Conservation (phyloP, 2,797 vertebrate genomes). For the Sarcophilus harrisii region DNA sequence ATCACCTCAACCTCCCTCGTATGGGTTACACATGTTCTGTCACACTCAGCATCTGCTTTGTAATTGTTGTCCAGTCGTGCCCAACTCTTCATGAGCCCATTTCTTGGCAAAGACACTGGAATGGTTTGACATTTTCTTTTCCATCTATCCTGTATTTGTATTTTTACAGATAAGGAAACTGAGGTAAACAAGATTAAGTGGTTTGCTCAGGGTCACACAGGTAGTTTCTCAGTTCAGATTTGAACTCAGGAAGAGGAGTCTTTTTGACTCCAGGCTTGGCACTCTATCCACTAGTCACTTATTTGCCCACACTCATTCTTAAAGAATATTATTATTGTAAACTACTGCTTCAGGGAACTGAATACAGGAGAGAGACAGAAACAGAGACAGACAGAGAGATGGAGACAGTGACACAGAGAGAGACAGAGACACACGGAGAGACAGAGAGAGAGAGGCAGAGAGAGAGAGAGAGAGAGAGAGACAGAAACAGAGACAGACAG, state of each 20-base stretch:
- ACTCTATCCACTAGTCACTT: too few species aligned
- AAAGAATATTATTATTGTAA: neutral
- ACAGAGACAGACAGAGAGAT: too few species aligned
- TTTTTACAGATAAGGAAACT: neutral
- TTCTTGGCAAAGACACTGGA: neutral
- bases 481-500: too few species aligned
- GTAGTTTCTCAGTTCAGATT: neutral
- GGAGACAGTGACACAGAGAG: too few species aligned
- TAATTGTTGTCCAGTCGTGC: neutral
- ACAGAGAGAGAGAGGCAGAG: too few species aligned
- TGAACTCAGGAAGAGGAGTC: neutral
- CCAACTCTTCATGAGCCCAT: neutral
- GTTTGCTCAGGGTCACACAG: neutral
- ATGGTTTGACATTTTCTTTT: neutral
- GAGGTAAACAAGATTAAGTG: neutral
- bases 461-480: too few species aligned
- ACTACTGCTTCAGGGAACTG: neutral
- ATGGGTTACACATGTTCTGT: neutral
- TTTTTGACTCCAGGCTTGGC: neutral
- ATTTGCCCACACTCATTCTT: neutral
- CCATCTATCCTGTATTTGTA: neutral
- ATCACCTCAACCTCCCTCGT: neutral
- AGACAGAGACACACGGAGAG: too few species aligned
- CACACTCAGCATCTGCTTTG: neutral
- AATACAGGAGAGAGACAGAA: neutral